Evolutionary conservation across 2,797 vertebrate species (phyloP).

Genomic region (Tadarida brasiliensis): DNA sequence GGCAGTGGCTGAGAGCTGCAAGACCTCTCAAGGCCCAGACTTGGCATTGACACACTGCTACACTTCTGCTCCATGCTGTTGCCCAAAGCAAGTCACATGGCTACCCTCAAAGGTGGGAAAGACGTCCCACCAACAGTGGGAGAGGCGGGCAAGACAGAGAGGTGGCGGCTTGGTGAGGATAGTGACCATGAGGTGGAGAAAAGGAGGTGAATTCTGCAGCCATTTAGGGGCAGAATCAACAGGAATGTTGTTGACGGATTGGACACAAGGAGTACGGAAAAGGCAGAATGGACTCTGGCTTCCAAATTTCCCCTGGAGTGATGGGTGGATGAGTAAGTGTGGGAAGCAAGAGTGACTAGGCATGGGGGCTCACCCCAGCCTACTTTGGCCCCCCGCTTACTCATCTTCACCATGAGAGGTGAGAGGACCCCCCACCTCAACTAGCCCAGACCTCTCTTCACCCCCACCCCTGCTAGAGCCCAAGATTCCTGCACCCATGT

Average conservation of each 20-base stretch:
- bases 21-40: not conserved
- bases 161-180: not conserved
- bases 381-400: not conserved
- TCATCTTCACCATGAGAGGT: not conserved
- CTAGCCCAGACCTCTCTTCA: not conserved
- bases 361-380: rapidly evolving
- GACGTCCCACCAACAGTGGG: not conserved
- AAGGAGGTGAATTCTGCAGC: not conserved
- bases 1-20: too few relatives aligned
- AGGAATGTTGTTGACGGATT: rapidly evolving
- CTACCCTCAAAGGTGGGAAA: not conserved
- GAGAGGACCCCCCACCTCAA: rapidly evolving
- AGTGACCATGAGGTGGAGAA: rapidly evolving
- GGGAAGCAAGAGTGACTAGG: not conserved
- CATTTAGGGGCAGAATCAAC: not conserved
- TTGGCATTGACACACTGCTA: not conserved
- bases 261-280: rapidly evolving
- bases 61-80: not conserved
- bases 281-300: not conserved
- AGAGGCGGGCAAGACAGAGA: not conserved
- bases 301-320: not conserved
- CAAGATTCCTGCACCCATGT: rapidly evolving
- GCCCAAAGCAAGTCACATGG: not conserved
- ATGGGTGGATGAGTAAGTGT: rapidly evolving
- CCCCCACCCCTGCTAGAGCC: not conserved